Conservation (phyloP, 2,888 invertebrate genomes). For the Cataglyphis cursor region DNA sequence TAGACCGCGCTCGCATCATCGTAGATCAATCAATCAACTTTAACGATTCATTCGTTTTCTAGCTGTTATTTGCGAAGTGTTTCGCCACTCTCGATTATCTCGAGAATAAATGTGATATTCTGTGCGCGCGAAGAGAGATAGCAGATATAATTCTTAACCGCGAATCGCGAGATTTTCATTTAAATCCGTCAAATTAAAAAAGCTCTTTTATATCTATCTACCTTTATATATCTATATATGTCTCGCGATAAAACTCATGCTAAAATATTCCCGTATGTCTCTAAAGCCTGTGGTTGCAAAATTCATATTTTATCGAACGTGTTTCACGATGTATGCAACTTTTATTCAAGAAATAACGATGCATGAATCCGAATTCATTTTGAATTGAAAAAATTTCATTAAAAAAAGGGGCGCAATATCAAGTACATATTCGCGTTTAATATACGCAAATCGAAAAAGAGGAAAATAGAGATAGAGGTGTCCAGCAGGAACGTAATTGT, state of each 20-base stretch:
- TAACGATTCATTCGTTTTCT: conserved; percentile 62
- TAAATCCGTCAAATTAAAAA: conserved; percentile 25
- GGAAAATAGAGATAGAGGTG: background rate
- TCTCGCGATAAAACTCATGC: conserved; percentile 1
- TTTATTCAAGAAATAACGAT: conserved; percentile 15
- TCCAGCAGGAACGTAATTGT: background rate
- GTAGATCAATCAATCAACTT: conserved; percentile 62
- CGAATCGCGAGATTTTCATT: conserved; percentile 1
- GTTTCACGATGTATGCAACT: background rate
- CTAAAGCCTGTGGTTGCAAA: background rate
- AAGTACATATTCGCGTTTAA: conserved; percentile 22
- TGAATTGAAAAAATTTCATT: conserved; percentile 24
- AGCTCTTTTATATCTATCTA: background rate
- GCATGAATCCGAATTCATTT: conserved; percentile 8
- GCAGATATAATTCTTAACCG: background rate
- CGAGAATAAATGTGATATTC: background rate
- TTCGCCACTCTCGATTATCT: conserved; percentile 62
- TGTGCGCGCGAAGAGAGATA: background rate
- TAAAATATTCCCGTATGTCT: background rate
- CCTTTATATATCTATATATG: background rate
- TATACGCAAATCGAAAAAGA: background rate
- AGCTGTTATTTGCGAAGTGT: conserved; percentile 45
- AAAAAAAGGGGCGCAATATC: background rate
- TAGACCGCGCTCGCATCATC: conserved; percentile 23
- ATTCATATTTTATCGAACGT: conserved; percentile 30